Conservation (phyloP, 2,888 invertebrate species). For the Anodontia alba region DNA sequence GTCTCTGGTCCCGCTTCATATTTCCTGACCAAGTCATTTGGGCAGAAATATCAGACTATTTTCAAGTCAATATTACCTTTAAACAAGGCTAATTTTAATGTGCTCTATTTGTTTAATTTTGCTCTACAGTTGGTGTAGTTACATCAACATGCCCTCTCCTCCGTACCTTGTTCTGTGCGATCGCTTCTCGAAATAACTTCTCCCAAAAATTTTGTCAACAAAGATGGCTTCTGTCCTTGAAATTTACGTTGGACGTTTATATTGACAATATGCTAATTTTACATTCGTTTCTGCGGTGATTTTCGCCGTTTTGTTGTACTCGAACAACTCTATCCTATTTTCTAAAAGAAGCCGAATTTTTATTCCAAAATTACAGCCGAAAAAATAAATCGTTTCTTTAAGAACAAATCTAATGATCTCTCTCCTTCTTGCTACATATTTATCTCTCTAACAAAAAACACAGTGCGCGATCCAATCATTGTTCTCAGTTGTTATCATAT, state of each 20-base stretch:
- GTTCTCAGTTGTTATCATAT: conserved; percentile 37
- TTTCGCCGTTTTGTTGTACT: not conserved
- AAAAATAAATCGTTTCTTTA: not conserved
- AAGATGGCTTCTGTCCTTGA: conserved; percentile 22
- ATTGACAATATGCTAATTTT: too few relatives aligned
- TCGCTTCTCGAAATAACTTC: too few relatives aligned
- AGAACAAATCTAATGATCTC: not conserved
- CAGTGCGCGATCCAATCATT: conserved; percentile 54
- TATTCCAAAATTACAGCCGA: not conserved
- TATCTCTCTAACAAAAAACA: conserved; percentile 54
- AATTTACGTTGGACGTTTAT: not conserved
- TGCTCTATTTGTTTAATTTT: too few relatives aligned
- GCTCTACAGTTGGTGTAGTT: too few relatives aligned
- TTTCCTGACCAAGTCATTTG: conserved; percentile 64
- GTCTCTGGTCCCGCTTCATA: conserved; percentile 47
- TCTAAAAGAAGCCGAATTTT: not conserved
- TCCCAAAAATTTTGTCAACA: not conserved
- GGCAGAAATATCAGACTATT: not conserved
- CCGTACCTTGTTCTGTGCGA: too few relatives aligned
- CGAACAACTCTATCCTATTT: too few relatives aligned
- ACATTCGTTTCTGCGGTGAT: too few relatives aligned
- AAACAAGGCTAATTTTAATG: too few relatives aligned
- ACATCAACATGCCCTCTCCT: too few relatives aligned
- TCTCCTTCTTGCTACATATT: conserved; percentile 27
- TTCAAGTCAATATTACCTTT: too few relatives aligned